Evolutionary conservation across 2,888 invertebrate genomes (phyloP), one percentile per base, ranked within the genome.

Genomic region (Mesorhabditis belari): DNA sequence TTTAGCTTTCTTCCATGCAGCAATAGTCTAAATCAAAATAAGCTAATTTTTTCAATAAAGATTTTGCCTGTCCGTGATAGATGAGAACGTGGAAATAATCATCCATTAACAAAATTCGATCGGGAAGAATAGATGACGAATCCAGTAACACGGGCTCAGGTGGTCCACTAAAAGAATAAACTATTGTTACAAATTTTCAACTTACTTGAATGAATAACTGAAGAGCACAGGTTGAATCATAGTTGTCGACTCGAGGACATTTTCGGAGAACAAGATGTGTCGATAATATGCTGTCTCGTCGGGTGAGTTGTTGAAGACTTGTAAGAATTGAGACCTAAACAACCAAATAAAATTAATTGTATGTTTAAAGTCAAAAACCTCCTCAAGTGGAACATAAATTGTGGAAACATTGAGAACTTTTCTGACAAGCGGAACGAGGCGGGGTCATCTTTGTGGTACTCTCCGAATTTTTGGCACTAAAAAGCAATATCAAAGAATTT

Each of bases 61-160:
- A 25, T 12, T 23, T 5, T 24, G 70, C 91, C 87, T 95, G 95
- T 82, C 98, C 98, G 80, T 95, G 95, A 84, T 95, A 99, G 80
- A 99, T 98, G 61, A 99, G 88, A 80, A 99, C 93, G 84, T 98
- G 98, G 88, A 99, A 99, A 86, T 98, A 99, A 0, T 98, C 96
- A 84, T 99, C 98, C 95, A 99, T 95, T 59, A 99, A 87, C 52
- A 99, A 86, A 78, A 99, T 98, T 64, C 93, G 87, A 83, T 99
- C 98, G 0, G 94, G 89, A 82, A 94, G 92, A 80, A 99, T 96
- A 66, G 93, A 93, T 57, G 93, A 92, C 3, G 96, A 93, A 82
- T 99, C 98, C 44, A 99, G 85, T 24, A 98, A 85, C 4, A 98
- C 98, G 0, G 98, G 95, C 85, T 79, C 79, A 4, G 79, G 77